Conservation (phyloP, 2,113 vertebrate species). For the Aspiorhynchus laticeps region DNA sequence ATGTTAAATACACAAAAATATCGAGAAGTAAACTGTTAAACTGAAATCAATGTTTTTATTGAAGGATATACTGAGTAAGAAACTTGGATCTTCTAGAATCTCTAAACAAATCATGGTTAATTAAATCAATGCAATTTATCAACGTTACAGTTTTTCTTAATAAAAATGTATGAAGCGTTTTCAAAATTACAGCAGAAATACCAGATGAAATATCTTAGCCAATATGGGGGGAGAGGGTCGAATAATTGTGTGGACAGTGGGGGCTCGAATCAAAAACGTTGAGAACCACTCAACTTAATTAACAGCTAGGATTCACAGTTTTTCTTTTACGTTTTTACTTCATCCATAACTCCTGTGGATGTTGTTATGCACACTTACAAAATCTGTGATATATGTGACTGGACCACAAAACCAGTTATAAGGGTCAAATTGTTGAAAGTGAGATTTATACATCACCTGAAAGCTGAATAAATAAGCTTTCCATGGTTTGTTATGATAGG, state of each 20-base stretch:
- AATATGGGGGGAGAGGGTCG: too few species aligned
- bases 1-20: not conserved
- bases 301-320: not conserved
- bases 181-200: not conserved
- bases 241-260: too few species aligned
- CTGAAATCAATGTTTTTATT: not conserved
- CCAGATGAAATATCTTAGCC: not conserved
- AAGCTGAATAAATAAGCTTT: too few species aligned
- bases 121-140: not conserved
- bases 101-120: not conserved
- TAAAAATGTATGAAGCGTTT: not conserved
- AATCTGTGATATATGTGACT: not conserved
- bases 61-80: not conserved
- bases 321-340: not conserved
- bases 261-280: too few species aligned
- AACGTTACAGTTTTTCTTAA: not conserved
- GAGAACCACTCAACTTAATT: not conserved
- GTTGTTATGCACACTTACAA: not conserved
- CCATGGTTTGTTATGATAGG: too few species aligned
- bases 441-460: too few species aligned
- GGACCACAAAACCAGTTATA: too few species aligned
- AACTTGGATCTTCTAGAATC: not conserved
- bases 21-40: not conserved
- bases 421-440: too few species aligned
- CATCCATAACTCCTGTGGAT: not conserved